Conservation (phyloP, 2,113 vertebrate genomes). For the Cacatua alba region DNA sequence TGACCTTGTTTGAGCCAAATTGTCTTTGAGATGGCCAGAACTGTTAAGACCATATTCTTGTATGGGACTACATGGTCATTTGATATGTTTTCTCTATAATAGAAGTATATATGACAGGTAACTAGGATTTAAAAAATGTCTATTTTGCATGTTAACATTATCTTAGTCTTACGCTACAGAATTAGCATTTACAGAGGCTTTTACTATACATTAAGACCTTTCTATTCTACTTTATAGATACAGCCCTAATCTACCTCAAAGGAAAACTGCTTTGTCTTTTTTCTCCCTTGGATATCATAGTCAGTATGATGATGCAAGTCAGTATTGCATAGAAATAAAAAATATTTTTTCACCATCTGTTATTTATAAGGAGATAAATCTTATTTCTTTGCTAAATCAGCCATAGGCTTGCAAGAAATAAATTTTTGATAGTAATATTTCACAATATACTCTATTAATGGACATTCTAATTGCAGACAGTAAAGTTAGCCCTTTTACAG, state of each 20-base stretch:
- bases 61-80: not conserved
- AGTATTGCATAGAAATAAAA: not conserved
- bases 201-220: not conserved
- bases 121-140: not conserved
- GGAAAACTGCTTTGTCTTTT: not conserved
- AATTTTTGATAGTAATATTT: not conserved
- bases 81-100: not conserved
- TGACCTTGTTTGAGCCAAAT: not conserved
- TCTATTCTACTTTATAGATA: not conserved
- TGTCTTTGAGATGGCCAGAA: not conserved
- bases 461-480: not conserved
- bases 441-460: not conserved
- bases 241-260: not conserved
- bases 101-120: not conserved
- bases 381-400: not conserved
- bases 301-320: not conserved
- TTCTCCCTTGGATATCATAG: not conserved
- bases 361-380: not conserved
- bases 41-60: not conserved
- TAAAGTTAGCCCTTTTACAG: not conserved
- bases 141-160: not conserved
- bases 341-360: not conserved
- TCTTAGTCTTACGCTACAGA: not conserved
- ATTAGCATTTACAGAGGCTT: not conserved
- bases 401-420: not conserved